Base-by-base conservation (phyloP, 2,797 vertebrate species). In the Ctenosaura bakeri region DNA sequence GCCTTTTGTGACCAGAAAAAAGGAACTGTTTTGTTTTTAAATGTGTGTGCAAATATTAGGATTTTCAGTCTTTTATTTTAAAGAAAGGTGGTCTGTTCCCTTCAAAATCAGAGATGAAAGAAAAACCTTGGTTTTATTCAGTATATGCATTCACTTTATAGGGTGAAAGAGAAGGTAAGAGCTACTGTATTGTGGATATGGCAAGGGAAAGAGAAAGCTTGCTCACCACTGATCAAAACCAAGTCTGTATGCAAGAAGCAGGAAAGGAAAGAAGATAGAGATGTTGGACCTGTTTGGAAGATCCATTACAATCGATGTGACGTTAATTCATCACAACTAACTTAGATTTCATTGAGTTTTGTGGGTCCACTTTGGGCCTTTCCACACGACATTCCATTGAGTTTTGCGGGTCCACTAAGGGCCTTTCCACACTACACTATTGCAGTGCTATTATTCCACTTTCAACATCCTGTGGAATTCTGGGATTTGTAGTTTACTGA, bases 1-100 rank as follows among this genome's bases (percentile, higher is more conserved):
- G 54, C 87, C 83, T 69, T 59, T 86, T 56, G 87, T 69, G 64
- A 83, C 52, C 88, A 76, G 6, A 0, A 54, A 90, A 85, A 91
- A 3, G 18, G 59, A 88, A 88, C 3, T 93, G 42, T n/a, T 59
- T 54, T 16, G 12, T 79, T 54, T 56, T 38, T 32, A 14, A 29
- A 79, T 82, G 59, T 24, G 20, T 59, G 20, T 35, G 24, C 22
- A 38, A 35, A 64, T 24, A 66, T 66, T 69, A 13, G 59, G 83
- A 32, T 85, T 18, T 85, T 85, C 26, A 69, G 26, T 1, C 2
- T 66, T 50, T 18, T 18, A 59, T 59, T 22, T 82, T 35, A 38
- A 54, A 22, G 56, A 56, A 81, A 12, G 18, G 3, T n/a, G 20
- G n/a, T 20, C 32, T 10, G 54, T 81, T 10, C 10, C 0, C 14